These are phyloP conservation scores for Mormoops blainvillei DNA, from an alignment of 2,113 vertebrate genomes.

Conservation along the genomic window DNA sequence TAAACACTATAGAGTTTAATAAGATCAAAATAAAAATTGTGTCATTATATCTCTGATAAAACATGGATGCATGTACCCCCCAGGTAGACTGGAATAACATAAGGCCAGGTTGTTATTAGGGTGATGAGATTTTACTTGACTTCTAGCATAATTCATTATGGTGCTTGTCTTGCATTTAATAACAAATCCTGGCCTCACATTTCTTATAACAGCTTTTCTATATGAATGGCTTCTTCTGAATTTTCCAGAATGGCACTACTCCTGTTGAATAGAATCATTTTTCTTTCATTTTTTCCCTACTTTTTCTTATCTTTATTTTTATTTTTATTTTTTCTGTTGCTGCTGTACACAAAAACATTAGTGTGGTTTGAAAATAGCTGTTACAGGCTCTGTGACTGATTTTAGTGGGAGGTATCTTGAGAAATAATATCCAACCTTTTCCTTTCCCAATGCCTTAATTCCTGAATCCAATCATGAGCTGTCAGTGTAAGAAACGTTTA, in stretches of 20 bases:
- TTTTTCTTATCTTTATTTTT: background rate
- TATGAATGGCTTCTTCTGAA: background rate
- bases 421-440: background rate
- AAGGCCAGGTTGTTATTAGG: background rate
- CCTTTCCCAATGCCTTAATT: background rate
- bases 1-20: background rate
- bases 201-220: background rate
- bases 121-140: background rate
- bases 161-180: background rate
- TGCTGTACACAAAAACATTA: background rate
- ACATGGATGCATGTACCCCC: background rate
- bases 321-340: background rate
- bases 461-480: background rate
- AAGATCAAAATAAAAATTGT: slow-evolving; percentile 20
- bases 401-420: background rate
- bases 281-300: background rate
- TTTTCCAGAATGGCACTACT: background rate
- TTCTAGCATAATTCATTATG: background rate
- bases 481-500: background rate
- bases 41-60: background rate
- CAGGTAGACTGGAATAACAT: background rate
- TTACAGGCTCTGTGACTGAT: background rate
- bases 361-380: background rate
- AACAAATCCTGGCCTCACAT: background rate
- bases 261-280: background rate